A percentile compares a stretch with the other conserved stretches of the same genome.
Evolutionary conservation across 2,797 vertebrate genomes (phyloP).

Genomic region (Acanthopagrus latus): DNA sequence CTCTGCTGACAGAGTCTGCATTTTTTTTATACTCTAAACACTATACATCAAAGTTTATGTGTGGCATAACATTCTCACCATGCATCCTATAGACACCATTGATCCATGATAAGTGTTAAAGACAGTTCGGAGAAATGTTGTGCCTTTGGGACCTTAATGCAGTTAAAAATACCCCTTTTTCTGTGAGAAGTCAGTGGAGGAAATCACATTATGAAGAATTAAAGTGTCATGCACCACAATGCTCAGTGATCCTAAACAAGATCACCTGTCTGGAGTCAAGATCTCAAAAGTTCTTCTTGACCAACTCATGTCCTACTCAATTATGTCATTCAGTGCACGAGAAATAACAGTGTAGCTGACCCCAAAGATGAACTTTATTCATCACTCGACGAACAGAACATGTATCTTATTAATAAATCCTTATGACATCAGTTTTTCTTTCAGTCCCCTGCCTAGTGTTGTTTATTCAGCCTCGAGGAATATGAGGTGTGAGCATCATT

Average conservation of each 20-base stretch:
- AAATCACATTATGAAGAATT: slow-evolving; percentile 14
- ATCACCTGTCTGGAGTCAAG: background rate
- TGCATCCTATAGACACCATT: background rate
- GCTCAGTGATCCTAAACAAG: background rate
- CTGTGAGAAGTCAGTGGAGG: background rate
- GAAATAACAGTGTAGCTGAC: background rate
- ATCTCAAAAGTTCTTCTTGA: slow-evolving; percentile 11
- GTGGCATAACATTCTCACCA: background rate
- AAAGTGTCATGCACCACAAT: background rate
- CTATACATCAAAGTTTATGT: background rate
- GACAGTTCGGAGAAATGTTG: background rate
- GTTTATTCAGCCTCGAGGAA: background rate
- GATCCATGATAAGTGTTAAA: background rate
- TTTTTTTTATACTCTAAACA: background rate
- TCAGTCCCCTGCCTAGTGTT: background rate
- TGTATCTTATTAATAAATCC: background rate
- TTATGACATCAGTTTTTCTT: background rate
- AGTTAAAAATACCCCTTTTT: background rate
- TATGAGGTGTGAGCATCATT: background rate
- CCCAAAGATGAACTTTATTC: background rate
- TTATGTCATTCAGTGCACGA: slow-evolving; percentile 2
- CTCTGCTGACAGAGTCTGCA: background rate
- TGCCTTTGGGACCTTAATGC: background rate
- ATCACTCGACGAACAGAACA: slow-evolving; percentile 4
- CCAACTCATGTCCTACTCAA: background rate